phyloP scores from a whole-genome alignment of 2,797 vertebrate genomes.

The Eupleurogrammus muticus region DNA sequence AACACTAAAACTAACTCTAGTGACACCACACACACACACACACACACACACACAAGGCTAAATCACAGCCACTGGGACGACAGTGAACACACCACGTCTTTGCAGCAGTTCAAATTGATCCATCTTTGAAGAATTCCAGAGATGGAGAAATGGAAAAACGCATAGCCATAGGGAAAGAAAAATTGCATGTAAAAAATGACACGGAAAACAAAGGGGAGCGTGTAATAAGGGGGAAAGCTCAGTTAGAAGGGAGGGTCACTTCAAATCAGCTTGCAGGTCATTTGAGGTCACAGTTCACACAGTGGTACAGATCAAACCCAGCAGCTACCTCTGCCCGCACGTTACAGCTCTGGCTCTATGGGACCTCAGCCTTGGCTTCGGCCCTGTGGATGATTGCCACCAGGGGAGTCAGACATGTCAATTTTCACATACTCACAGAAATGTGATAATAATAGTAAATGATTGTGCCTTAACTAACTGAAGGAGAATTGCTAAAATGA shows the following conservation, averaged over 20 bases:
- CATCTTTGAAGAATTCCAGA: conserved; percentile 68
- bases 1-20: conserved; percentile 39
- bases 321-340: conserved; percentile 80
- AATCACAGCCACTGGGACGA: conserved; percentile 43
- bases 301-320: conserved; percentile 72
- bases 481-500: background rate
- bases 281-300: conserved; percentile 70
- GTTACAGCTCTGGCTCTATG: conserved; percentile 72
- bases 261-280: conserved; percentile 58
- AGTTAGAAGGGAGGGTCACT: conserved; percentile 66
- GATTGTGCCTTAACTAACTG: background rate
- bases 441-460: background rate
- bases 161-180: conserved; percentile 25
- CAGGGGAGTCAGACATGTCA: conserved; percentile 47
- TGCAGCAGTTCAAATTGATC: conserved; percentile 86
- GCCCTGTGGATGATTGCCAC: conserved; percentile 71
- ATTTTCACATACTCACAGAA: conserved; percentile 41
- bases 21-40: conserved; percentile 56
- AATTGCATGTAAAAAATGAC: conserved; percentile 14
- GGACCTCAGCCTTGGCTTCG: conserved; percentile 77
- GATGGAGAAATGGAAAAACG: conserved; percentile 23
- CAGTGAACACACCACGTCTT: conserved; percentile 82
- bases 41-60: conserved; percentile 58
- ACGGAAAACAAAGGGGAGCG: background rate
- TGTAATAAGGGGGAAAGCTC: conserved; percentile 64